These are phyloP conservation scores for Pristionchus arcanus DNA, from an alignment of 2,888 invertebrate genomes.

Conservation along the genomic window DNA sequence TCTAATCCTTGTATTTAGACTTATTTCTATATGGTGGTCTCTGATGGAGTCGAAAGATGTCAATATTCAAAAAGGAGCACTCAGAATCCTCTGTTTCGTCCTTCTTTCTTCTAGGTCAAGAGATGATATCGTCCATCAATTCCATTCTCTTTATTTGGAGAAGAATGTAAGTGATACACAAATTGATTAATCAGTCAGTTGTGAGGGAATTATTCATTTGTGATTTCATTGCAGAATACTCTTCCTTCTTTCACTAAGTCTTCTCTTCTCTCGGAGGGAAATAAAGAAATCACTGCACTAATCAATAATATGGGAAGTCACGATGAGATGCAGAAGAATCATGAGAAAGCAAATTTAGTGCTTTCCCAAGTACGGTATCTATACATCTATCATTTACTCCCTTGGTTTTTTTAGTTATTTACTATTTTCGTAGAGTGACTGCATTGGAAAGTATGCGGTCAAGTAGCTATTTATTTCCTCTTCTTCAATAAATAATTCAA, in stretches of 20 bases:
- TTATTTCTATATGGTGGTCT: not conserved
- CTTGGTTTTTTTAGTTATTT: too few species aligned
- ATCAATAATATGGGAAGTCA: constrained; percentile 47
- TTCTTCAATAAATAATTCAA: too few species aligned
- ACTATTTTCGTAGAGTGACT: too few species aligned
- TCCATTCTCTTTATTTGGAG: constrained; percentile 6
- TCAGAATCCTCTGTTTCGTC: not conserved
- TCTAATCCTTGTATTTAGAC: not conserved
- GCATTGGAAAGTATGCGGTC: too few species aligned
- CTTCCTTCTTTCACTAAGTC: constrained; percentile 36
- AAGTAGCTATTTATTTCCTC: too few species aligned
- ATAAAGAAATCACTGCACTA: not conserved
- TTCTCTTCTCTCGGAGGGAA: constrained; percentile 15
- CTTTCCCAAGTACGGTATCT: not conserved
- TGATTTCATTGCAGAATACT: not conserved
- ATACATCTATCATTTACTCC: not conserved
- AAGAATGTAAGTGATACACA: not conserved
- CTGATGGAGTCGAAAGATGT: not conserved
- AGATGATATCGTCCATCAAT: constrained; percentile 26
- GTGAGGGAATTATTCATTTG: not conserved
- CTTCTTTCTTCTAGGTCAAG: not conserved
- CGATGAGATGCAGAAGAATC: constrained; percentile 40
- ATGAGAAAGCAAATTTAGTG: not conserved
- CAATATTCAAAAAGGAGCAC: not conserved
- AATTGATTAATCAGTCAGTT: too few species aligned